Evolutionary conservation across 2,888 invertebrate species (phyloP).

Genomic region (Penaeus monodon): DNA sequence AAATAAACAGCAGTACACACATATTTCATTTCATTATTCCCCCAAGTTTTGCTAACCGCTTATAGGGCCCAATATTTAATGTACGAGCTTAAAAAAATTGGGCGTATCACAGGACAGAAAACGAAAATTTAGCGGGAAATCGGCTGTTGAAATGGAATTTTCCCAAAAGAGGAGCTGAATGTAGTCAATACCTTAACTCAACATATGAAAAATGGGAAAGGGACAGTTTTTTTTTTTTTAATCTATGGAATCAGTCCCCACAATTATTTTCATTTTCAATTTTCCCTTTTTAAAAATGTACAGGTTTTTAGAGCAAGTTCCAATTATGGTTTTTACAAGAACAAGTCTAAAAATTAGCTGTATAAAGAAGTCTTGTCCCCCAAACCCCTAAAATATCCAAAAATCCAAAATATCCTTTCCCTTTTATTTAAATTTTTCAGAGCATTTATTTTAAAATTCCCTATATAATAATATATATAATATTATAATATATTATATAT

Average conservation of each 20-base stretch:
- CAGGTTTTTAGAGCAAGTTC: constrained; percentile 41
- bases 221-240: background rate
- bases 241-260: background rate
- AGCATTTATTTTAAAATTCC: background rate
- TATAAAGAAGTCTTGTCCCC: constrained; percentile 63
- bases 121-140: constrained; percentile 58
- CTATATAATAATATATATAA: constrained; percentile 70
- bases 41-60: constrained; percentile 48
- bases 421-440: constrained; percentile 6
- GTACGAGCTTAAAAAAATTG: constrained; percentile 60
- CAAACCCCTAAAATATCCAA: constrained; percentile 32
- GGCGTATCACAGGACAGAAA: constrained; percentile 64
- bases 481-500: constrained; percentile 72
- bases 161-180: constrained; percentile 52
- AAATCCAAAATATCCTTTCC: constrained; percentile 5
- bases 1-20: constrained; percentile 58
- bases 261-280: too few relatives aligned
- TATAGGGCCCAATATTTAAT: constrained; percentile 54
- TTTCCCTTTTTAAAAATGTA: constrained; percentile 12
- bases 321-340: constrained; percentile 57
- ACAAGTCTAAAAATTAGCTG: constrained; percentile 60
- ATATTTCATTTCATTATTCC: constrained; percentile 56
- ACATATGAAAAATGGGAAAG: background rate
- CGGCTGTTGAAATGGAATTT: constrained; percentile 57
- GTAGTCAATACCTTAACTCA: constrained; percentile 4